phyloP scores from a whole-genome alignment of 92 coral and sea anemone species.

The Diadumene lineata region DNA sequence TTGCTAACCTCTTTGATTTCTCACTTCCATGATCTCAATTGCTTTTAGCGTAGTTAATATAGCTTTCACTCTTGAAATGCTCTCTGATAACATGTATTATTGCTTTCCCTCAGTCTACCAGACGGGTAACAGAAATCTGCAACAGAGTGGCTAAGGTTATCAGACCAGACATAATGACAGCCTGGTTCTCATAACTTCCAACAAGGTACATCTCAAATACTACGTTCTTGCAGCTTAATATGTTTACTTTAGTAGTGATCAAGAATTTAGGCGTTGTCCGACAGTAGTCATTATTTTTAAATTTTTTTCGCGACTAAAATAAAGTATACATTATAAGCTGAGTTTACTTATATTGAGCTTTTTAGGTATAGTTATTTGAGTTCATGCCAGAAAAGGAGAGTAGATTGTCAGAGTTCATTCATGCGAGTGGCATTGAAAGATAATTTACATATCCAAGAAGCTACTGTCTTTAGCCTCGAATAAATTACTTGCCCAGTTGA shows the following conservation, averaged over 20 bases:
- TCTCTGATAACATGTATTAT: neutral
- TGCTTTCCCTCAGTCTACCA: neutral
- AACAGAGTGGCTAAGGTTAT: neutral
- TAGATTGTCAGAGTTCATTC: constrained; percentile 4
- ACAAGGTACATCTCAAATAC: neutral
- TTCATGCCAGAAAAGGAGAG: constrained; percentile 27
- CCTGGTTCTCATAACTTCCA: neutral
- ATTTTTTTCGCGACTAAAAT: neutral
- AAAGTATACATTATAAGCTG: neutral
- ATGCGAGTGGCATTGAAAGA: constrained; percentile 22
- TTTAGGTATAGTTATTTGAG: neutral
- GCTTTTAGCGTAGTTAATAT: too few species aligned
- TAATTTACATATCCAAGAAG: constrained; percentile 10
- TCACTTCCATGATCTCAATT: too few species aligned
- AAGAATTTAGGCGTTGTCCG: constrained; percentile 21
- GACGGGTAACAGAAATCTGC: neutral
- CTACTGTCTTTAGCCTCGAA: constrained; percentile 21
- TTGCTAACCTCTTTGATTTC: too few species aligned
- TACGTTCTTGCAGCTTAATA: neutral
- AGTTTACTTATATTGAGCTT: constrained; percentile 1
- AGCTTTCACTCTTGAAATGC: too few species aligned
- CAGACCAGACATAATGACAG: neutral
- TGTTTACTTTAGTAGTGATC: neutral
- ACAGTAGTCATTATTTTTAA: neutral
- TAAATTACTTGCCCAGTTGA: constrained; percentile 32